A percentile compares a stretch with the other conserved stretches of the same genome.
Evolutionary conservation across 2,113 vertebrate genomes (phyloP).

Genomic region (Myrmecobius fasciatus): DNA sequence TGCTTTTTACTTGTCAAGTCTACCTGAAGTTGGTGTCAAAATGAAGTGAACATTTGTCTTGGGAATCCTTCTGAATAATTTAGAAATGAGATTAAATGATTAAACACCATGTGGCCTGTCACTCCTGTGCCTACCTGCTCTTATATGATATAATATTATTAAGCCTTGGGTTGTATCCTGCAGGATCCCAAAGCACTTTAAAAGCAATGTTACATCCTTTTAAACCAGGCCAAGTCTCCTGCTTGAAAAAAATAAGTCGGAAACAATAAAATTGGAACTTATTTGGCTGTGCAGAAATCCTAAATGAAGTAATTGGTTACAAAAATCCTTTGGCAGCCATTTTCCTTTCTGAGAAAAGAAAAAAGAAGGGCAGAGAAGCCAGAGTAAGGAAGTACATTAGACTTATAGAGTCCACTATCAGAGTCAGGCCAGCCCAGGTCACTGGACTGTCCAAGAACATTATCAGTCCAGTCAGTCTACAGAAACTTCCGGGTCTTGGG

Average conservation of each 20-base stretch:
- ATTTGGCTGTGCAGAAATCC: slow-evolving; percentile 63
- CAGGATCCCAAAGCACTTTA: slow-evolving; percentile 59
- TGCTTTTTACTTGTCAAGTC: slow-evolving; percentile 61
- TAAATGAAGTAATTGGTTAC: slow-evolving; percentile 22
- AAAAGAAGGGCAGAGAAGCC: slow-evolving; percentile 48
- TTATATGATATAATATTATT: slow-evolving; percentile 59
- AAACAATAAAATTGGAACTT: slow-evolving; percentile 63
- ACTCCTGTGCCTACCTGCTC: slow-evolving; percentile 54
- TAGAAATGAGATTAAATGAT: slow-evolving; percentile 73
- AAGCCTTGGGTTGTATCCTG: slow-evolving; percentile 41
- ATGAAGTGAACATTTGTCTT: slow-evolving; percentile 64
- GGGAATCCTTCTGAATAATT: slow-evolving; percentile 72
- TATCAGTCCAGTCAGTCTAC: neutral
- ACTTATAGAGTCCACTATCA: neutral
- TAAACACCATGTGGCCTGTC: slow-evolving; percentile 66
- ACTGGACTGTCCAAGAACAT: slow-evolving; percentile 12
- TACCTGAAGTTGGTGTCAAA: slow-evolving; percentile 65
- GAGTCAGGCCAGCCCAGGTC: neutral
- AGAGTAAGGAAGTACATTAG: slow-evolving; percentile 21
- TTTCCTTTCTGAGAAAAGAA: slow-evolving; percentile 45
- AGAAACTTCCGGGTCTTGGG: neutral
- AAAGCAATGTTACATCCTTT: slow-evolving; percentile 46
- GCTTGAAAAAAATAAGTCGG: slow-evolving; percentile 59
- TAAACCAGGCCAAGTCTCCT: slow-evolving; percentile 56
- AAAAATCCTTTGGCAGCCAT: neutral